Base-by-base conservation (phyloP, 2,797 vertebrate genomes). In the Pangasius djambal region DNA sequence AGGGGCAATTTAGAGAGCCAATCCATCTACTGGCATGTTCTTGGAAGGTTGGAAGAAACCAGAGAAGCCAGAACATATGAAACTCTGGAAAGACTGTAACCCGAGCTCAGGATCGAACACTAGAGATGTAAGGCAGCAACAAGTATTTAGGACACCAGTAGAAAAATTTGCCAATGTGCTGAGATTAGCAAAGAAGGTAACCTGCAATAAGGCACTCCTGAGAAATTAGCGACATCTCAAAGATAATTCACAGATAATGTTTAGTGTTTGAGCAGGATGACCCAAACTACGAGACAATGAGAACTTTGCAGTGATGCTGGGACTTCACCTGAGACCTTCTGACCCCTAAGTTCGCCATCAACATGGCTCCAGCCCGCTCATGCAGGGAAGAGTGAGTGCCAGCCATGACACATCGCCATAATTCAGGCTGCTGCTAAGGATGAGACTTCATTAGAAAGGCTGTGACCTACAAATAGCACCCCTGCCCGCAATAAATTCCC, bases 321-420 rank as follows among this genome's bases (percentile, higher is more conserved):
- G 34, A 10, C 22, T 25, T 86, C 86, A 79, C 63, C 50, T 34
- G 79, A 28, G 57, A 37, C 59, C 85, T 78, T 31, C 70, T 25
- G 61, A 69, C 81, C 90, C 81, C 16, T 59, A n/a, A 92, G 93
- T 93, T 94, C 92, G 93, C 88, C 91, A 84, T 92, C 91, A 92
- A 91, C 92, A 92, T 90, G 91, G 90, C 91, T 93, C 34, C 48
- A 48, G 77, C 69, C 57, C 81, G 74, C 20, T 77, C 34, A 65
- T 55, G 83, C 63, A 86, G 16, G 61, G 34, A 83, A 31, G 78
- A 78, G n/a, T 25, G 61, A 12, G 52, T 40, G 89, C 83, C 61
- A 59, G 65, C 86, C 90, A 50, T 74, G 52, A 12, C 37, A 59
- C 91, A 87, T 92, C 90, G 89, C 91, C 87, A 87, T 91, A 92